Evolutionary conservation across 2,113 vertebrate genomes (phyloP).

Genomic region (Motacilla tschutschensis): DNA sequence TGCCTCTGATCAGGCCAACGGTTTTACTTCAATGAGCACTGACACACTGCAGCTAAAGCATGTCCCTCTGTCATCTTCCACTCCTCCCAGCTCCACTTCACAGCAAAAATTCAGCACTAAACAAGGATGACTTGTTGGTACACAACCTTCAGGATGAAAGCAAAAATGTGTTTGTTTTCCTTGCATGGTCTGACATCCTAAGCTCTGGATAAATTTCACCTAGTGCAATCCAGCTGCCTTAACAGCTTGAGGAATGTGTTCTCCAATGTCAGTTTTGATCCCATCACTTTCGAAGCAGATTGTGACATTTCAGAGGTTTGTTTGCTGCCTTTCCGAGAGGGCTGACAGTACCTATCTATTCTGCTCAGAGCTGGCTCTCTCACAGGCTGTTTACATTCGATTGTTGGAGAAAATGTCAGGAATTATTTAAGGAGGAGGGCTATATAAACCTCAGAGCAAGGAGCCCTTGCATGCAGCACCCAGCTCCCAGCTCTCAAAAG

Average conservation of each 20-base stretch:
- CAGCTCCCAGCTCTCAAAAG: slow-evolving; percentile 41
- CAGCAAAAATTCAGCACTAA: slow-evolving; percentile 34
- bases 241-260: slow-evolving; percentile 56
- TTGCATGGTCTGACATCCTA: slow-evolving; percentile 50
- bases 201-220: slow-evolving; percentile 61
- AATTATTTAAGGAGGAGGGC: slow-evolving; percentile 43
- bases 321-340: slow-evolving; percentile 34
- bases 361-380: slow-evolving; percentile 32
- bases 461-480: slow-evolving; percentile 15
- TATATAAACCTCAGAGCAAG: slow-evolving; percentile 58
- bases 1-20: background rate
- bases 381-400: slow-evolving; percentile 30
- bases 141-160: slow-evolving; percentile 52
- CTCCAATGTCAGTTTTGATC: slow-evolving; percentile 58
- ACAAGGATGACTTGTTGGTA: slow-evolving; percentile 42
- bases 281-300: slow-evolving; percentile 60
- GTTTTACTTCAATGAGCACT: slow-evolving; percentile 36
- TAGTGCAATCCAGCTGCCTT: slow-evolving; percentile 62
- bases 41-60: slow-evolving; percentile 46
- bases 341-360: slow-evolving; percentile 58
- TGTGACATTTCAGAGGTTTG: slow-evolving; percentile 65
- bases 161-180: slow-evolving; percentile 60
- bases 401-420: slow-evolving; percentile 45
- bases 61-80: slow-evolving; percentile 33
- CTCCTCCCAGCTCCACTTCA: slow-evolving; percentile 16